A percentile compares a stretch with the other conserved stretches of the same genome.
phyloP scores from a whole-genome alignment of 2,888 invertebrate species.

The Clistopyga incitator region DNA sequence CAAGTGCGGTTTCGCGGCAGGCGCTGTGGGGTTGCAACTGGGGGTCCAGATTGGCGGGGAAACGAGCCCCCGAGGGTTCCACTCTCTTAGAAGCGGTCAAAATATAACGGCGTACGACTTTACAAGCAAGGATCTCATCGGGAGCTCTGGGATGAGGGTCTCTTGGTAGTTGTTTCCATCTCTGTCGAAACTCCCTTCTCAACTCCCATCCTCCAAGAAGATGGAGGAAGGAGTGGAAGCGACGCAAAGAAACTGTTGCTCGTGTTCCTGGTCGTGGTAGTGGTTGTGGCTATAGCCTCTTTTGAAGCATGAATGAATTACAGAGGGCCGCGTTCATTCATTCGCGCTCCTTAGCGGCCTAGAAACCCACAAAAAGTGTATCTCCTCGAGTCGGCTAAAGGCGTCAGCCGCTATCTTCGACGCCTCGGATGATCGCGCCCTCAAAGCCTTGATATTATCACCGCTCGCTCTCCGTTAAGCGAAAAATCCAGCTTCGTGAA shows the following conservation, averaged over 20 bases:
- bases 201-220: conserved; percentile 60
- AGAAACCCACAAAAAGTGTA: conserved; percentile 83
- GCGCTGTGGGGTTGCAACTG: conserved; percentile 60
- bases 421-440: conserved; percentile 32
- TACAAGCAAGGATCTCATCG: conserved; percentile 77
- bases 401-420: conserved; percentile 53
- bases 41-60: conserved; percentile 66
- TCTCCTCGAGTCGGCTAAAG: conserved; percentile 64
- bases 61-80: conserved; percentile 59
- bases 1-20: conserved; percentile 77
- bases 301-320: conserved; percentile 83
- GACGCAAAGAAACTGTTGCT: conserved; percentile 59
- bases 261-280: conserved; percentile 58
- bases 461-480: not conserved
- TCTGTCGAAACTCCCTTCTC: conserved; percentile 67
- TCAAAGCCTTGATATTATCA: not conserved
- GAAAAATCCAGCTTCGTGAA: not conserved
- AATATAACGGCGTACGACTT: conserved; percentile 79
- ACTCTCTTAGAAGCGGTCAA: conserved; percentile 76
- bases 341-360: conserved; percentile 82
- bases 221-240: conserved; percentile 62
- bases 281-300: conserved; percentile 76
- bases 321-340: conserved; percentile 82
- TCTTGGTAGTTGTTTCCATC: conserved; percentile 63
- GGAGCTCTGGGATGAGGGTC: conserved; percentile 74